These are phyloP conservation scores for Micrasema longulum DNA, from an alignment of 1,140 invertebrate genomes.

Conservation along the genomic window DNA sequence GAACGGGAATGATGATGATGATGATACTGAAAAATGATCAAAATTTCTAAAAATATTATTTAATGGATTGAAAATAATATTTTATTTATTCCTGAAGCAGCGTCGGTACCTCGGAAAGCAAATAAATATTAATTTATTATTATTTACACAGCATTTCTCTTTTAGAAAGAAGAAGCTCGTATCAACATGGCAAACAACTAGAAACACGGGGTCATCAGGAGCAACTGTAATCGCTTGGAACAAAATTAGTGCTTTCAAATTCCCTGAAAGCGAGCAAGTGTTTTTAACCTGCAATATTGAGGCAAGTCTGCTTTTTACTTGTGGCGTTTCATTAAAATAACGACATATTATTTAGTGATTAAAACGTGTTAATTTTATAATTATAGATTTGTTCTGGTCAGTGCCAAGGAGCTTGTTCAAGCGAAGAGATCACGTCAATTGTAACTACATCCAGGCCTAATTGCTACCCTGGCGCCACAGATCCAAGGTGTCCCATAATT, in stretches of 20 bases:
- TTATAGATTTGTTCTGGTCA: constrained; percentile 63
- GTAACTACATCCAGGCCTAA: constrained; percentile 46
- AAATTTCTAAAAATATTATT: too few species aligned
- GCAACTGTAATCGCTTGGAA: constrained; percentile 75
- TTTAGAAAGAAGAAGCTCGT: constrained; percentile 76
- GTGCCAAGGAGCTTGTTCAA: constrained; percentile 60
- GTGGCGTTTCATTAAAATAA: too few species aligned
- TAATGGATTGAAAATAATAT: too few species aligned
- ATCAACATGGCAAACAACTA: constrained; percentile 73
- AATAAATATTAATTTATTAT: too few species aligned
- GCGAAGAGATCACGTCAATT: constrained; percentile 55
- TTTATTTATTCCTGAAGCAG: too few species aligned
- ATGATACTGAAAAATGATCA: too few species aligned
- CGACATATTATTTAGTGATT: too few species aligned
- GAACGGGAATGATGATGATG: too few species aligned
- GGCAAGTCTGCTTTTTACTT: too few species aligned
- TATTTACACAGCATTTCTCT: too few species aligned
- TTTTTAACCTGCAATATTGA: constrained; percentile 82
- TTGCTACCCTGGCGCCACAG: constrained; percentile 57
- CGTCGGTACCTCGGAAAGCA: too few species aligned
- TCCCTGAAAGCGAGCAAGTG: constrained; percentile 78
- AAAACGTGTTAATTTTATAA: background rate
- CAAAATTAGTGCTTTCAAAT: constrained; percentile 79
- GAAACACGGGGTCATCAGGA: constrained; percentile 69
- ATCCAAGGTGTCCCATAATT: constrained; percentile 57